These are phyloP conservation scores for Orthonevra nobilis DNA, from an alignment of 2,888 invertebrate species.

Conservation along the genomic window DNA sequence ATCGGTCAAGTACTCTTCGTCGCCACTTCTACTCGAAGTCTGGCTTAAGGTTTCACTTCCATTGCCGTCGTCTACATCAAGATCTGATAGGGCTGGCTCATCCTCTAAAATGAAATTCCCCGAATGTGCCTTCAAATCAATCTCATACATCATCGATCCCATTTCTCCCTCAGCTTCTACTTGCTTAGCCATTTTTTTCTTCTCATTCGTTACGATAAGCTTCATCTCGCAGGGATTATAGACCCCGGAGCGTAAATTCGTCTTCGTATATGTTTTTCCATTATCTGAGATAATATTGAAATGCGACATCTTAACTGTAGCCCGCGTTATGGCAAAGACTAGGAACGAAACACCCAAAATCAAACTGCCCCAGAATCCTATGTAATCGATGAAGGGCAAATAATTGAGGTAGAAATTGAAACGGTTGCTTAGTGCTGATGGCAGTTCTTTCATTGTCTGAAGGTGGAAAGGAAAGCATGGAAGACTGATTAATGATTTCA, in stretches of 20 bases:
- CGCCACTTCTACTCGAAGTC: constrained; percentile 25
- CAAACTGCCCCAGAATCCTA: constrained; percentile 78
- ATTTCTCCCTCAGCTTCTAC: constrained; percentile 57
- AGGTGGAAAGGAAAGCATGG: constrained; percentile 74
- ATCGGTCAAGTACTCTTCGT: constrained; percentile 56
- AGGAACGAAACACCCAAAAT: constrained; percentile 75
- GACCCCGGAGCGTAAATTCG: constrained; percentile 74
- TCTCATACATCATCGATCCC: constrained; percentile 61
- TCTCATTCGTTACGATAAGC: constrained; percentile 74
- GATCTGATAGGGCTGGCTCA: constrained; percentile 52
- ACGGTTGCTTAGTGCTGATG: constrained; percentile 83
- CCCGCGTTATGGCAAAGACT: constrained; percentile 76
- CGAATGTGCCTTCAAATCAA: constrained; percentile 36
- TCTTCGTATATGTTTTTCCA: constrained; percentile 74
- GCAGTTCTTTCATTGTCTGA: constrained; percentile 87
- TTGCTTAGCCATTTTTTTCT: constrained; percentile 70
- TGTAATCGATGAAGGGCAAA: constrained; percentile 83
- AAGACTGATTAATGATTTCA: neutral
- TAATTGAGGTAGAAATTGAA: constrained; percentile 88
- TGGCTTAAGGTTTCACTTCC: constrained; percentile 45
- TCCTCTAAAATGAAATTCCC: constrained; percentile 42
- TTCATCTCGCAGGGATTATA: constrained; percentile 78
- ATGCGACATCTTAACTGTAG: constrained; percentile 76
- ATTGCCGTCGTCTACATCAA: constrained; percentile 43
- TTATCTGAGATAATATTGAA: constrained; percentile 74